A percentile compares a stretch with the other conserved stretches of the same genome.
phyloP scores from a whole-genome alignment of 1,140 invertebrate species.

The Drosophila bipectinata region DNA sequence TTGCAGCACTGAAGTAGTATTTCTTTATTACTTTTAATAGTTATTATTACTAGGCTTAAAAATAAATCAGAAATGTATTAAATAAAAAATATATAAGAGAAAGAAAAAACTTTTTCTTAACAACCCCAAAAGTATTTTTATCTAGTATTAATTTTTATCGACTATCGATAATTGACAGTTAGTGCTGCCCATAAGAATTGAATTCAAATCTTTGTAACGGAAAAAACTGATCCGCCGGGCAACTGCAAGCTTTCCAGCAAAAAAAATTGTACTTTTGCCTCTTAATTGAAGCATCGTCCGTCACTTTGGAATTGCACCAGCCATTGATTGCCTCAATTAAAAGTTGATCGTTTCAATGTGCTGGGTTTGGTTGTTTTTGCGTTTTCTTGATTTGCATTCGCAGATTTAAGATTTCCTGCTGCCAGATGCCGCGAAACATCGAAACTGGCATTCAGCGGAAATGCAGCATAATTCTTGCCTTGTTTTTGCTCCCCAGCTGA shows the following conservation, averaged over 20 bases:
- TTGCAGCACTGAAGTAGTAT: not conserved
- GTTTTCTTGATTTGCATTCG: conserved; percentile 63
- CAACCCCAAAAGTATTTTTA: not conserved
- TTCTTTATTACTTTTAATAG: too few species aligned
- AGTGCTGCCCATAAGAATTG: conserved; percentile 21
- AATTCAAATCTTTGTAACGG: conserved; percentile 5
- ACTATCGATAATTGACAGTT: not conserved
- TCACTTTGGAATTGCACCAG: conserved; percentile 19
- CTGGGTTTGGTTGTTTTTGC: conserved; percentile 47
- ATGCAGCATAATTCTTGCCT: conserved; percentile 76
- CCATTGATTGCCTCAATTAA: conserved; percentile 71
- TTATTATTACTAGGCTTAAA: too few species aligned
- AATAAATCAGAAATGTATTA: not conserved
- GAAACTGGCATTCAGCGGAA: conserved; percentile 49
- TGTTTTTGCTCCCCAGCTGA: conserved; percentile 48
- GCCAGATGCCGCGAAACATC: conserved; percentile 48
- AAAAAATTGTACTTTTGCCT: not conserved
- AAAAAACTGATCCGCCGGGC: not conserved
- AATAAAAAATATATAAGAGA: not conserved
- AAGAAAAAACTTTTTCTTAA: not conserved
- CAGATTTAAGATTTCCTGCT: conserved; percentile 78
- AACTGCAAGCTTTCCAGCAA: not conserved
- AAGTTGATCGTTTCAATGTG: conserved; percentile 66
- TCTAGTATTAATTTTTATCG: not conserved
- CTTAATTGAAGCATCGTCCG: conserved; percentile 20